A percentile compares a stretch with the other conserved stretches of the same genome.
phyloP scores from a whole-genome alignment of 2,113 vertebrate species.

The Octodon degus region DNA sequence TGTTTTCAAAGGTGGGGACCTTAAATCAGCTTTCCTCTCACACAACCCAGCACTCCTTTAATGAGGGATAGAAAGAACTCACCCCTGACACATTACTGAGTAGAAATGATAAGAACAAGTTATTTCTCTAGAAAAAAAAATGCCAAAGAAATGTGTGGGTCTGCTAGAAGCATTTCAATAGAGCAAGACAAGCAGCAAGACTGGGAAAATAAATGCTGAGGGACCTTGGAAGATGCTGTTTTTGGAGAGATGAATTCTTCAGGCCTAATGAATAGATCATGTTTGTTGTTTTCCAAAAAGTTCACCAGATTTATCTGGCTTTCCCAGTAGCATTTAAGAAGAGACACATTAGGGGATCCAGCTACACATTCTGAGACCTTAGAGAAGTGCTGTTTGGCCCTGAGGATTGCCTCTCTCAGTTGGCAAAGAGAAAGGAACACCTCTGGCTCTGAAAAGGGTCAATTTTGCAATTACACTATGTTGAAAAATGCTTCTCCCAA shows the following conservation, averaged over 20 bases:
- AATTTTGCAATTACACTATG: background rate
- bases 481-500: conserved; percentile 44
- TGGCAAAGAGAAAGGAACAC: conserved; percentile 20
- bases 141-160: conserved; percentile 74
- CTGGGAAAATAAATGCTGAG: background rate
- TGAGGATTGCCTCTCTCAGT: background rate
- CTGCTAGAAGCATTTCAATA: conserved; percentile 47
- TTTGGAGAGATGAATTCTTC: background rate
- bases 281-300: conserved; percentile 1
- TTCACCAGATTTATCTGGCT: background rate
- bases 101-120: conserved; percentile 80
- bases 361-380: background rate
- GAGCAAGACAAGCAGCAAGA: too few relatives aligned
- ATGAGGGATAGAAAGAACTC: conserved; percentile 76
- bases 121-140: conserved; percentile 59
- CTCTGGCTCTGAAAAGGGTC: background rate
- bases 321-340: background rate
- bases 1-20: background rate
- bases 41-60: background rate
- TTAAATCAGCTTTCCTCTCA: conserved; percentile 59
- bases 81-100: conserved; percentile 78
- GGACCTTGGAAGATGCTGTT: background rate
- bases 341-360: background rate
- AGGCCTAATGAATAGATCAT: background rate
- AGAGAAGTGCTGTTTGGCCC: background rate